Base-by-base conservation (phyloP, 2,797 vertebrate genomes). In the Acrossocheilus fasciatus region DNA sequence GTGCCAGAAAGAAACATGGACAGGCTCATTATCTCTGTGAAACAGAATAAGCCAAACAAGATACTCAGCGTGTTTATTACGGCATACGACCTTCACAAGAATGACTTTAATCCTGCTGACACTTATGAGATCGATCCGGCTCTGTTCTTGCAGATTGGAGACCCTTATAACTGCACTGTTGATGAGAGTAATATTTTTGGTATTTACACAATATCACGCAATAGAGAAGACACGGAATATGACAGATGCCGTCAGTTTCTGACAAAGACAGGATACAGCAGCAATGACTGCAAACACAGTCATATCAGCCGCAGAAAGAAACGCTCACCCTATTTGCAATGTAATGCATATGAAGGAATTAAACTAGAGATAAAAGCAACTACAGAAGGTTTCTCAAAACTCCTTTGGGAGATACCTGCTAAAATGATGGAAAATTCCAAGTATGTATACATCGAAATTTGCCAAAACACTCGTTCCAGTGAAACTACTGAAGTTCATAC, bases 381-480 rank as follows among this genome's bases (percentile, higher is more conserved):
- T 7, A 10, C 18, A 10, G 4, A 39, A n/a, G 64, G 64, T 52
- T 10, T 17, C 7, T 8, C 45, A 9, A 69, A 81, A 39, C 20
- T 81, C 2, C 15, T 36, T 6, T 70, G 80, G 80, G 30, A 52
- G 20, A 52, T 82, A 7, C 64, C 81, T 54, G 23, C 36, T 6
- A 26, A 26, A 0, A 23, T 57, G 0, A 52, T 17, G 12, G 4
- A 70, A n/a, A 70, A 41, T 1, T 70, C 15, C 10, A 43, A 43
- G 9, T 17, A 36, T 3, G 36, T 72, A 4, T 0, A 82, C 36
- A 54, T 57, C 26, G 50, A 39, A 4, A 41, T 82, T 57, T 82
- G 47, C 36, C 81, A 72, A 57, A 72, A 72, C 36, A 72, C 26
- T 77, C 0, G 12, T 39, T 77, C 75, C 74, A 77, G 34, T 57